Evolutionary conservation across 2,888 invertebrate species (phyloP).

Genomic region (Eupithecia subfuscata): DNA sequence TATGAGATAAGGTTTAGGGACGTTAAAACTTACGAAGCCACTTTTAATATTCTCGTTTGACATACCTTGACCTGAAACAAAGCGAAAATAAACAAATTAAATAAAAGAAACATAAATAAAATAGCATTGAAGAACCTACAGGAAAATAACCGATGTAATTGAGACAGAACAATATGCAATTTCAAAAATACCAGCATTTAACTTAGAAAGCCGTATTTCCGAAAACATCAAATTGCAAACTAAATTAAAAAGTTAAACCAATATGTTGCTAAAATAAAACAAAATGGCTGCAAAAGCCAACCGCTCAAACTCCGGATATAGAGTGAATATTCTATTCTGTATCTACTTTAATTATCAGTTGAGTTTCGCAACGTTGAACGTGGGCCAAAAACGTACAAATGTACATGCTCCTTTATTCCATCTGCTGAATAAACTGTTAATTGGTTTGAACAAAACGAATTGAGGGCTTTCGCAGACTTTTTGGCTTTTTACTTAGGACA

Average conservation of each 20-base stretch:
- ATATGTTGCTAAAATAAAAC: conserved; percentile 48
- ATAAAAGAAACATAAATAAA: not conserved
- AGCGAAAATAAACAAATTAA: conserved; percentile 23
- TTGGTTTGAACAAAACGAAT: conserved; percentile 29
- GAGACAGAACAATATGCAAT: not conserved
- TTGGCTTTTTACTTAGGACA: not conserved
- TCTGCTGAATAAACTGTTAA: conserved; percentile 31
- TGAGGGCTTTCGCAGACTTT: not conserved
- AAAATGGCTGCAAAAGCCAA: conserved; percentile 60
- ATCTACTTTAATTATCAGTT: conserved; percentile 78
- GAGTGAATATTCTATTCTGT: conserved; percentile 77
- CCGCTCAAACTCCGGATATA: conserved; percentile 66
- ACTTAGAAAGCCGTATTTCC: not conserved
- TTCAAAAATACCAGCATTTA: not conserved
- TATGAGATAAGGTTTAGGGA: too few species aligned
- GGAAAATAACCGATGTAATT: not conserved
- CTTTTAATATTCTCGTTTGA: conserved; percentile 4
- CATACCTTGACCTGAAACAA: conserved; percentile 47
- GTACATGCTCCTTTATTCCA: conserved; percentile 34
- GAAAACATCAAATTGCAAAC: not conserved
- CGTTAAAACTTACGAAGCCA: conserved; percentile 16
- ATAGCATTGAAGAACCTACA: not conserved
- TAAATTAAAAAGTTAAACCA: conserved; percentile 26
- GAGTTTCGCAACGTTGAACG: conserved; percentile 64
- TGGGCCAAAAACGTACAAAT: conserved; percentile 34